Percentiles rank a stretch among this genome's conserved stretches.
Evolutionary conservation across 2,113 vertebrate species (phyloP).

Genomic region (Bungarus multicinctus): DNA sequence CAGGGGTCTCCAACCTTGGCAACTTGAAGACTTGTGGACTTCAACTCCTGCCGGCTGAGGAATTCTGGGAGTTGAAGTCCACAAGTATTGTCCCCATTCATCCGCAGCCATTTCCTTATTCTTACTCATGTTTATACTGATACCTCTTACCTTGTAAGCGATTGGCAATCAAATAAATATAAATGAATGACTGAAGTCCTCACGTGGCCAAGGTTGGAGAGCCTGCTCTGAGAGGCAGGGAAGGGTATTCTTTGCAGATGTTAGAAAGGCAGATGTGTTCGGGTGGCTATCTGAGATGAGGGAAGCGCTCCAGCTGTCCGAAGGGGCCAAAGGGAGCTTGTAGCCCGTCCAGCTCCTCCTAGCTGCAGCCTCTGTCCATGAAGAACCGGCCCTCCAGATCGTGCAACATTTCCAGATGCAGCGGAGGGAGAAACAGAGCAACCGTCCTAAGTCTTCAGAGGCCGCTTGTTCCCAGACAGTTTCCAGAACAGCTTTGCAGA

Average conservation of each 20-base stretch:
- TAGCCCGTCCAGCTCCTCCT: neutral
- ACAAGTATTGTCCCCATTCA: too few species aligned
- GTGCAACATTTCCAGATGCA: conserved; percentile 37
- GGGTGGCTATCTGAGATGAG: conserved; percentile 59
- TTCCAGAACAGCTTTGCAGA: conserved; percentile 38
- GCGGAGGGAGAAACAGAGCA: neutral
- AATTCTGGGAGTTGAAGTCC: too few species aligned
- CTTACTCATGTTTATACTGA: too few species aligned
- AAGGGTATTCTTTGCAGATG: conserved; percentile 38
- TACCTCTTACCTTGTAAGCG: too few species aligned
- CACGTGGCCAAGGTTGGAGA: too few species aligned
- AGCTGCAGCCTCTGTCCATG: conserved; percentile 40
- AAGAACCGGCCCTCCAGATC: conserved; percentile 24
- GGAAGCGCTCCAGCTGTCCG: conserved; percentile 60
- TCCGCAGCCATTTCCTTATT: too few species aligned
- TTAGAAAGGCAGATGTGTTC: conserved; percentile 48
- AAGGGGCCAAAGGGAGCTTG: conserved; percentile 30
- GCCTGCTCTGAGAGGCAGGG: conserved; percentile 7
- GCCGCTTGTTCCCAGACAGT: neutral
- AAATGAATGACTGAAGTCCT: too few species aligned
- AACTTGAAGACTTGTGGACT: too few species aligned
- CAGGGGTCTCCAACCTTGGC: too few species aligned
- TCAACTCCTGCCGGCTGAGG: too few species aligned
- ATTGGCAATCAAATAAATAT: too few species aligned
- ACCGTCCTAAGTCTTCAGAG: conserved; percentile 7